Base-by-base conservation (phyloP, 2,888 invertebrate genomes). In the Buathra laborator region DNA sequence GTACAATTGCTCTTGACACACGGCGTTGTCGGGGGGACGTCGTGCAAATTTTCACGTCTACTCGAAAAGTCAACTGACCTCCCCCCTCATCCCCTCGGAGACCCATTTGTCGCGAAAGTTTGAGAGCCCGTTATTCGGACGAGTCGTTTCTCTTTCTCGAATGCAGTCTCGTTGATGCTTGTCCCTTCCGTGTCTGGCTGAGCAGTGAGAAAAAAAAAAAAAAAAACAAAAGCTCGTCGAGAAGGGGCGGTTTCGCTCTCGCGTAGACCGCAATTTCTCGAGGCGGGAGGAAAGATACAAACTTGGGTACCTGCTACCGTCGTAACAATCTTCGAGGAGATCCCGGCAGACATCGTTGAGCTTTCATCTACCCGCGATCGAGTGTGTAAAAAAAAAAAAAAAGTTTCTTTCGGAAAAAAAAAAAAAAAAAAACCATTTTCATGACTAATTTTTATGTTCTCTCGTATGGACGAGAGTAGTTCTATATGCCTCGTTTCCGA, bases 241-340 rank as follows among this genome's bases (percentile, higher is more conserved):
- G 32, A 32, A 29, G 16, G 9, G 32, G 10, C 16, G 48, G 64
- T 29, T 46, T 24, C 32, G 51, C 24, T 64, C 62, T 62, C 14
- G 62, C 64, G 64, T 37, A 24, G 14, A n/a, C 32, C 37, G 75
- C 70, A 81, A 83, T 83, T 83, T 78, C 48, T 59, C 29, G 67
- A 16, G 76, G 32, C 76, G 70, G 70, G 67, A 78, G 83, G 67
- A 72, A 78, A 78, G 44, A 68, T 78, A 67, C 37, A 67, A 76
- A 71, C 71, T 51, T 1, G 46, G 6, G 12, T 43, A 14, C 77
- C 77, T 37, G 51, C 37, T n/a, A 74, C 81, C 68, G 46, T 81
- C 74, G 81, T 84, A 81, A 81, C 75, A 81, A 84, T 80, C 78
- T 74, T 78, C 81, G 62, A 81, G 84, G 32, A 64, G 46, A 46